Base-by-base conservation (phyloP, 2,888 invertebrate species). In the Acanthopleura granulata region DNA sequence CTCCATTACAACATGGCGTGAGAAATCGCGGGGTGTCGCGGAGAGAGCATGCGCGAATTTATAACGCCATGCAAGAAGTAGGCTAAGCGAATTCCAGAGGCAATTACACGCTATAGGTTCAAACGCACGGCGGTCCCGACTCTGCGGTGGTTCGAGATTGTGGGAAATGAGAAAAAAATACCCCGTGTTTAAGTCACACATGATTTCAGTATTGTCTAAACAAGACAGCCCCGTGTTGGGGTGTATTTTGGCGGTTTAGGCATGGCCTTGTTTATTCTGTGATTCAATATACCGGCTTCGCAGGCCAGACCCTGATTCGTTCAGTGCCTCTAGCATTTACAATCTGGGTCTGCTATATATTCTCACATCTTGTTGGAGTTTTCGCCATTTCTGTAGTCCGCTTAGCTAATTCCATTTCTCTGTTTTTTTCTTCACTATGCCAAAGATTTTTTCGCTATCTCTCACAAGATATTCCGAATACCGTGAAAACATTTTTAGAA, bases 371-470 rank as follows among this genome's bases (percentile, higher is more conserved):
- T 40, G 40, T 40, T 40, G 9, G 40, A 40, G 40, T 40, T 40
- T 40, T 40, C 40, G 9, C 40, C 40, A 9, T 40, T 40, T 40
- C 40, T 40, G 9, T 6, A 18, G 18, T 57, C 57, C 57, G 57
- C 57, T 57, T 57, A 57, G 57, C 57, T 57, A 57, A 57, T 57
- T 22, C 22, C 57, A 57, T n/a, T 57, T n/a, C 57, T 22, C 1
- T 1, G 18, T 57, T 57, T n/a, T 57, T 57, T 57, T n/a, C 18
- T n/a, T n/a, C 18, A 22, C 57, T 57, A 57, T 57, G 57, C 57
- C 57, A 57, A 57, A 57, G 57, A 57, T 57, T 57, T 57, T 57
- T 57, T 57, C 57, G 57, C 57, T 57, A 57, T 57, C 57, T 57
- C 57, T n/a, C 57, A 57, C 22, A 18, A 57, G 57, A 57, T 57